A percentile compares a stretch with the other conserved stretches of the same genome.
Evolutionary conservation across 2,797 vertebrate genomes (phyloP).

Genomic region (Meda fulgida): DNA sequence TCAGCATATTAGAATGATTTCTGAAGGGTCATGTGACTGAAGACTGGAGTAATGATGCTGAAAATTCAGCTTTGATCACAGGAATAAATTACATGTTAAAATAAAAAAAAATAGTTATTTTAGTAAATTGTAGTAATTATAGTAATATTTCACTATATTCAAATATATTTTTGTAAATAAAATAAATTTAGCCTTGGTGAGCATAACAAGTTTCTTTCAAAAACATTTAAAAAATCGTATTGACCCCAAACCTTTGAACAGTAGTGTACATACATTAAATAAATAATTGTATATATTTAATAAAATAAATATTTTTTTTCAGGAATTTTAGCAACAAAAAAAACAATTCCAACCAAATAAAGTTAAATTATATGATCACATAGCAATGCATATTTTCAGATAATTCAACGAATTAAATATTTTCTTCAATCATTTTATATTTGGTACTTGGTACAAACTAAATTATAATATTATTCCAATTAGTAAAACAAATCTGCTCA

Average conservation of each 20-base stretch:
- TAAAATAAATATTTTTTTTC: not conserved
- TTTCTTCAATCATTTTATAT: not conserved
- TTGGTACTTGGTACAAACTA: not conserved
- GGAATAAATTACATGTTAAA: not conserved
- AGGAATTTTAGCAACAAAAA: not conserved
- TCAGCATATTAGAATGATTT: not conserved
- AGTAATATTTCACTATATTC: not conserved
- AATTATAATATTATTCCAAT: not conserved
- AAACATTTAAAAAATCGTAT: not conserved
- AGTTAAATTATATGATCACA: not conserved
- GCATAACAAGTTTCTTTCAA: not conserved
- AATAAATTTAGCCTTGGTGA: not conserved
- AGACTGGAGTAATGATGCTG: not conserved
- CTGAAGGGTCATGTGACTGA: not conserved
- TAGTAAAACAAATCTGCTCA: not conserved
- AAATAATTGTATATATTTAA: not conserved
- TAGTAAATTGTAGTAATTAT: not conserved
- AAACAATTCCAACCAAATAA: not conserved
- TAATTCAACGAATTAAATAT: not conserved
- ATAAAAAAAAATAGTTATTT: not conserved
- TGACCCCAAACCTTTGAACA: not conserved
- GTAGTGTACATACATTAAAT: not conserved
- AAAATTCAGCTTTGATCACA: not conserved
- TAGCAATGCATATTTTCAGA: not conserved
- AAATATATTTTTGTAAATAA: not conserved